Conservation (phyloP, 1,140 invertebrate species). For the Lamellibrachia luymesi region DNA sequence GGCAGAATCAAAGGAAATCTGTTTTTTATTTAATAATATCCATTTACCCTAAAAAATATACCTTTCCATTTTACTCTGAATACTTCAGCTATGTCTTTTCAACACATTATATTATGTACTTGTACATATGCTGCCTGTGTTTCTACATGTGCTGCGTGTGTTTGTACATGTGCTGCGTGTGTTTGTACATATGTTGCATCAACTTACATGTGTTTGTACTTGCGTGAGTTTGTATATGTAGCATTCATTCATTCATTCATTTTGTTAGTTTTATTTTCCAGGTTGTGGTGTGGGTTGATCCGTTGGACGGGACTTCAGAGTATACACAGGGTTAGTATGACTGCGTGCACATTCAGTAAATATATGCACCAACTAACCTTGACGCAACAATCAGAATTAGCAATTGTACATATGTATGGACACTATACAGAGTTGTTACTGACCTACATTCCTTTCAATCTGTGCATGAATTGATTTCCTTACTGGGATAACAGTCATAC, state of each 20-base stretch:
- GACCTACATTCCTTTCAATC: neutral
- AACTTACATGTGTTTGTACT: neutral
- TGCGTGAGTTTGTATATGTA: neutral
- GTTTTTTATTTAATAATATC: slow-evolving; percentile 9
- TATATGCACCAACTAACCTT: neutral
- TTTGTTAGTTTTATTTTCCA: slow-evolving; percentile 41
- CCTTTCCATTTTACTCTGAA: too few relatives aligned
- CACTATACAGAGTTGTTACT: neutral
- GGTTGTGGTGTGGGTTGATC: slow-evolving; percentile 95
- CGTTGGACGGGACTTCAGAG: slow-evolving; percentile 93
- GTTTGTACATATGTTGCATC: neutral
- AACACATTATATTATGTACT: too few relatives aligned
- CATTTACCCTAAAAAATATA: neutral
- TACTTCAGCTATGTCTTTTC: neutral
- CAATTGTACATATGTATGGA: neutral
- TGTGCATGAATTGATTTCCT: neutral
- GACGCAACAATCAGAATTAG: neutral
- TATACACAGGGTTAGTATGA: slow-evolving; percentile 75
- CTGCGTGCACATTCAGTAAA: neutral
- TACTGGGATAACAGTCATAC: slow-evolving; percentile 17
- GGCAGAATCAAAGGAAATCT: neutral
- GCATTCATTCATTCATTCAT: slow-evolving; percentile 26
- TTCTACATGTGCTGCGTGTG: neutral
- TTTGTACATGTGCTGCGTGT: neutral
- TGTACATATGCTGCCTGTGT: neutral